Evolutionary conservation across 2,888 invertebrate species (phyloP), one percentile per base, ranked within the genome.

Genomic region (Abrostola triplasia): DNA sequence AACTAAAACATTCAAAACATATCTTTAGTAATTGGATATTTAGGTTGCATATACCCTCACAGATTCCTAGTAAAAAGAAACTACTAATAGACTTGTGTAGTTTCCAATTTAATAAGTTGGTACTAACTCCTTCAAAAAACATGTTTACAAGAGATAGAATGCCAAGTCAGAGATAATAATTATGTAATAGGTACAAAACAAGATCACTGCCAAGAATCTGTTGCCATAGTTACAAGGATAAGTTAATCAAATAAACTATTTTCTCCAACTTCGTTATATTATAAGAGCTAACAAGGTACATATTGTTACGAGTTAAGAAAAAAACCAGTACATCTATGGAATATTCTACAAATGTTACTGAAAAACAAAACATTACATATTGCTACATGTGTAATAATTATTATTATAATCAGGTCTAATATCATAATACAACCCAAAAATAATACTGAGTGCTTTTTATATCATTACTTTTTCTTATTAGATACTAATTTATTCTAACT

Each of bases 111-210:
- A 68, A 67, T 9, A 38, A 41, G 64, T 53, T 41, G 6, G 50
- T 55, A 64, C 54, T 58, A 51, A 58, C 44, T 24, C 54, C 42
- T 40, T 50, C 64, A 49, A n/a, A 41, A 36, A 51, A 55, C 68
- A 72, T 72, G 10, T 55, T 68, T 58, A 53, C 50, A 10, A 36
- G 49, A 49, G 35, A 5, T 47, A 24, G 44, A 7, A 36, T 10
- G 11, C 49, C 35, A 11, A 36, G 64, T 54, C 64, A 71, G 55
- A 63, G 52, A 59, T 60, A 58, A 58, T 61, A 62, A 24, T 65
- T 53, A 52, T 52, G 53, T 47, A 65, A 70, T 48, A 63, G 55
- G 58, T 68, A 51, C 55, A 63, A 61, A 60, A 68, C 68, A 73
- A 73, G 53, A 63, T 68, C 59, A 58, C 50, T 58, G 65, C 48